Evolutionary conservation across 1,140 invertebrate genomes (phyloP), one percentile per base, ranked within the genome.

Genomic region (Acromyrmex heyeri): DNA sequence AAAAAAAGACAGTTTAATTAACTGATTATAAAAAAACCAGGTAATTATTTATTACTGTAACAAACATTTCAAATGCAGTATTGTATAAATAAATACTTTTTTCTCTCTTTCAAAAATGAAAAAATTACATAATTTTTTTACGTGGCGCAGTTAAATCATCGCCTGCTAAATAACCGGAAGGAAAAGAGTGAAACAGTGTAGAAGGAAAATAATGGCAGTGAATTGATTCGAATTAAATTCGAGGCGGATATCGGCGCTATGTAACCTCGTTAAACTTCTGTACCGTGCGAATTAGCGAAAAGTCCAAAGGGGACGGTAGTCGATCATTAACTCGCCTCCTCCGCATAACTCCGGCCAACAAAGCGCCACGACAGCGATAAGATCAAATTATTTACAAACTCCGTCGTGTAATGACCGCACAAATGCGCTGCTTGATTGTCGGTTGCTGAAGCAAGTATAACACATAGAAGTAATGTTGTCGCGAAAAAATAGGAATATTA

Each of bases 171-270:
- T 65, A 59, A 21, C 16, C 16, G 48, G 73, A 48, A 78, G n/a
- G 30, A 53, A 53, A 85, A 64, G 55, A 57, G 10, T 21, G 62
- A 55, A 87, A 81, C 7, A 30, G n/a, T 59, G 67, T 87, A 78
- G 34, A 50, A 61, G 69, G 14, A 67, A 61, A 78, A 78, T 85
- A 85, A 85, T 85, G 61, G 21, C 18, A 21, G 61, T 79, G 48
- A 88, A 86, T 76, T 76, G 76, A 86, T 88, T 86, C 61, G 61
- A 81, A 69, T 69, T 69, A 81, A 75, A 86, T 88, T 86, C 67
- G 44, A 67, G 50, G 34, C 59, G 75, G 65, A 81, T 55, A 57
- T 55, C 30, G 50, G 48, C 30, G 53, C 48, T 24, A 24, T 67
- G 72, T 75, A 87, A 89, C 73, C 67, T 61, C 50, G 69, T 85